These are phyloP conservation scores for Geodia barretti DNA, from an alignment of 37 sponge, comb jelly and placozoan species.

Conservation along the genomic window DNA sequence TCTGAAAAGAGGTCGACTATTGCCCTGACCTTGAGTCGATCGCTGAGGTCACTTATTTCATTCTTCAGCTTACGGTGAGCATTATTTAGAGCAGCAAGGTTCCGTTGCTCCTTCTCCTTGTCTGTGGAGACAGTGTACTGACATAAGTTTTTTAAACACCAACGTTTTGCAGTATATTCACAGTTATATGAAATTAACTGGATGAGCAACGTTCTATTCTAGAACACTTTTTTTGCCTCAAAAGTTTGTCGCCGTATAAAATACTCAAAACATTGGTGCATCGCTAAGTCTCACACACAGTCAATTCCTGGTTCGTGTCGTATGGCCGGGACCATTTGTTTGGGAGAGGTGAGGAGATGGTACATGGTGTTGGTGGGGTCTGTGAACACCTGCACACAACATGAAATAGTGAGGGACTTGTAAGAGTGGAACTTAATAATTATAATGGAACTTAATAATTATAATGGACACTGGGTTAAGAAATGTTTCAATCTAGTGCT, in stretches of 20 bases:
- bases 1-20: neutral
- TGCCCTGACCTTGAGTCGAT: constrained; percentile 69
- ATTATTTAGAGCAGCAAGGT: constrained; percentile 44
- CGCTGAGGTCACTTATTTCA: constrained; percentile 85
- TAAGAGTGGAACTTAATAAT: neutral
- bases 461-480: too few relatives aligned
- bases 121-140: too few relatives aligned
- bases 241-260: too few relatives aligned
- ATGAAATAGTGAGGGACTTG: neutral
- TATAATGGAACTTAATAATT: neutral
- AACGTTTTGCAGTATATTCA: too few relatives aligned
- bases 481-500: too few relatives aligned
- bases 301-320: constrained; percentile 75
- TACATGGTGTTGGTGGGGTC: constrained; percentile 85
- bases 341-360: constrained; percentile 63
- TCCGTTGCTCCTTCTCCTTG: constrained; percentile 79
- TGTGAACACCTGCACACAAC: constrained; percentile 75
- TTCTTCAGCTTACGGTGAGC: constrained; percentile 78
- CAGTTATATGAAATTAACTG: too few relatives aligned
- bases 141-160: too few relatives aligned
- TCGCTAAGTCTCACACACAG: constrained; percentile 71
- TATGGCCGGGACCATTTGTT: constrained; percentile 61
- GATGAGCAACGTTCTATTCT: too few relatives aligned
- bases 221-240: too few relatives aligned
- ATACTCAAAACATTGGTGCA: too few relatives aligned